These are phyloP conservation scores for Rhegmatorhina hoffmannsi DNA, from an alignment of 2,113 vertebrate species.

Conservation along the genomic window DNA sequence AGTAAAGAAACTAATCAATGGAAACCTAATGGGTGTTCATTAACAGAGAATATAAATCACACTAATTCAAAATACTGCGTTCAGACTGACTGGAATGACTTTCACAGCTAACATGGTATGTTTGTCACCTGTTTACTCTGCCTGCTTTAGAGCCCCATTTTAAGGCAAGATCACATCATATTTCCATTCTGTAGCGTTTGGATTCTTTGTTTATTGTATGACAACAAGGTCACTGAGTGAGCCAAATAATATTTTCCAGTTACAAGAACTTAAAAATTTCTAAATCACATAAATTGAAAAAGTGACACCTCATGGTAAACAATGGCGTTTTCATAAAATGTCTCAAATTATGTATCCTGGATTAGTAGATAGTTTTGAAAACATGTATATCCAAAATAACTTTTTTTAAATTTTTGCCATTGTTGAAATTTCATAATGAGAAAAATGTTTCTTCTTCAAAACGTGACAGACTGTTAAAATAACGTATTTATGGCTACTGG, in stretches of 20 bases:
- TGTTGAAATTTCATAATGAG: background rate
- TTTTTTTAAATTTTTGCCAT: background rate
- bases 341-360: background rate
- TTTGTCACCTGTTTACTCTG: background rate
- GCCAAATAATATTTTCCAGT: background rate
- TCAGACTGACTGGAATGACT: background rate
- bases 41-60: background rate
- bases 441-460: background rate
- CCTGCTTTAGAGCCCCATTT: background rate
- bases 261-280: background rate
- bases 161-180: background rate
- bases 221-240: background rate
- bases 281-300: background rate
- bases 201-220: background rate
- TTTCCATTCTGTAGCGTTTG: background rate
- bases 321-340: background rate
- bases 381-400: background rate
- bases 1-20: background rate
- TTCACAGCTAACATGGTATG: rapidly evolving
- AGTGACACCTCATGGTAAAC: background rate
- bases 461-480: background rate
- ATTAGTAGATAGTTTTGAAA: background rate
- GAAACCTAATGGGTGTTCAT: background rate
- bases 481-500: background rate
- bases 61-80: background rate